phyloP scores from a whole-genome alignment of 2,113 vertebrate species.

The Seriola rivoliana region DNA sequence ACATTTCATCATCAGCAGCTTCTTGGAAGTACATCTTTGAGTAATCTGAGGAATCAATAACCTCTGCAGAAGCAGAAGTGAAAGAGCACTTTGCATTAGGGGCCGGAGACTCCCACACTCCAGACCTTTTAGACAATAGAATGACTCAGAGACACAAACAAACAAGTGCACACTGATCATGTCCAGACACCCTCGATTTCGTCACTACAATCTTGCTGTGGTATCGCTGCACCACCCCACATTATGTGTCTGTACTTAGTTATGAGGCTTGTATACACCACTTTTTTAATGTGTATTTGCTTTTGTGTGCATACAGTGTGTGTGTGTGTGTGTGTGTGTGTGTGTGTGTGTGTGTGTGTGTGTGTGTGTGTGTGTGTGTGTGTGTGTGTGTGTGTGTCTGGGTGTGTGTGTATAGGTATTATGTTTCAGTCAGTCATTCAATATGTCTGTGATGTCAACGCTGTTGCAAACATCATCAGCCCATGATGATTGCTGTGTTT shows the following conservation, averaged over 20 bases:
- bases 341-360: conserved; percentile 3
- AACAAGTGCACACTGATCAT: conserved; percentile 38
- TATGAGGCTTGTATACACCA: not conserved
- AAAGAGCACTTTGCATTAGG: conserved; percentile 7
- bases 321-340: not conserved
- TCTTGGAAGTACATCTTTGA: conserved; percentile 25
- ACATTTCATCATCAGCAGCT: conserved; percentile 19
- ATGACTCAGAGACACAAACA: conserved; percentile 51
- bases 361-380: not conserved
- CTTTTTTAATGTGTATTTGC: not conserved
- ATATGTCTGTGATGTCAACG: conserved; percentile 51
- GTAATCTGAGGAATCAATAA: conserved; percentile 44
- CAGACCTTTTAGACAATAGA: conserved; percentile 31
- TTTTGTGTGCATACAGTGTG: not conserved
- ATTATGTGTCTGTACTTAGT: conserved; percentile 1
- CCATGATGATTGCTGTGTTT: conserved; percentile 58
- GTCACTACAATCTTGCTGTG: conserved; percentile 24
- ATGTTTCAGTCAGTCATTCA: conserved; percentile 52
- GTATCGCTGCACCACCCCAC: conserved; percentile 17
- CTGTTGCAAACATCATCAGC: conserved; percentile 52
- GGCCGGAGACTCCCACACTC: conserved; percentile 9
- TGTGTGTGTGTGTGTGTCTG: not conserved
- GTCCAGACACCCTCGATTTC: conserved; percentile 56
- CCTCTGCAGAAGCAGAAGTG: conserved; percentile 32
- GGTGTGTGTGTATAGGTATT: conserved; percentile 3